Evolutionary conservation across 2,797 vertebrate species (phyloP).

Genomic region (Scleropages formosus): DNA sequence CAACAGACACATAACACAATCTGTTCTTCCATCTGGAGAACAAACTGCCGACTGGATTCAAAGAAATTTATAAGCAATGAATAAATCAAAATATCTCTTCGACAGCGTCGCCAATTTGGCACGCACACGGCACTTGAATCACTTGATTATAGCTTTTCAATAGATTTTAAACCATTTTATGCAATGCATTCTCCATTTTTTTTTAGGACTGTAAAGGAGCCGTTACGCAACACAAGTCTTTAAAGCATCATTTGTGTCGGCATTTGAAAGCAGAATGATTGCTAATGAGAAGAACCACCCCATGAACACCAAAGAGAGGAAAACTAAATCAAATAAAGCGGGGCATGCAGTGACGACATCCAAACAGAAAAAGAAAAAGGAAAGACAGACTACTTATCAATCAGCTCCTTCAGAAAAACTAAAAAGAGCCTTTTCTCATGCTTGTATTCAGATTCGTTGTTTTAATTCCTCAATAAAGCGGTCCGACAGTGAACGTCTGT

Average conservation of each 20-base stretch:
- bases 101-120: conserved; percentile 44
- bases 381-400: background rate
- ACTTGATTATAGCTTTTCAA: conserved; percentile 13
- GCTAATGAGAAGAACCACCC: background rate
- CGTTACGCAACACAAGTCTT: background rate
- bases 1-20: conserved; percentile 69
- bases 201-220: conserved; percentile 9
- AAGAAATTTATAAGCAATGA: conserved; percentile 27
- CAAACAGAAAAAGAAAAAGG: background rate
- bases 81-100: conserved; percentile 62
- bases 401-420: background rate
- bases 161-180: conserved; percentile 13
- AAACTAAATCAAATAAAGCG: background rate
- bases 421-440: background rate
- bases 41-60: conserved; percentile 46
- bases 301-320: background rate
- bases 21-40: conserved; percentile 65
- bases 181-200: conserved; percentile 1
- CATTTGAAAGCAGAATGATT: background rate
- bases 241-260: background rate
- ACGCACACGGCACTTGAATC: conserved; percentile 1
- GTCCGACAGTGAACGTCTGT: background rate
- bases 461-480: background rate
- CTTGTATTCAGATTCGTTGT: background rate
- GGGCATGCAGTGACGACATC: background rate